phyloP scores from a whole-genome alignment of 2,888 invertebrate species.

The Cheilosia grossa region DNA sequence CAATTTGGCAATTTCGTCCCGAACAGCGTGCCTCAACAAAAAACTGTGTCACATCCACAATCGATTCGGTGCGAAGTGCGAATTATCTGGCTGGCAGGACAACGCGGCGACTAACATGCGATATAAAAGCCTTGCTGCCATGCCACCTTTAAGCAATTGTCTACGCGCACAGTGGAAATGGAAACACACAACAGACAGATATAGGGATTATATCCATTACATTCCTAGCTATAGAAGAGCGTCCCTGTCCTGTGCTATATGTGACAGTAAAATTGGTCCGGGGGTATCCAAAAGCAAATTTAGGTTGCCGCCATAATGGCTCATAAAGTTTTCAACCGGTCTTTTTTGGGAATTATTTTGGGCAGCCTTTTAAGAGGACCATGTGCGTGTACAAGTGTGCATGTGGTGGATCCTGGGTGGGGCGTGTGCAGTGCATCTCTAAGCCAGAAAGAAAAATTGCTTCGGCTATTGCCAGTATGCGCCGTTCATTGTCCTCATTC shows the following conservation, averaged over 20 bases:
- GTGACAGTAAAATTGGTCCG: conserved; percentile 54
- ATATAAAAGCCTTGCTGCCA: conserved; percentile 44
- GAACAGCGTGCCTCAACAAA: conserved; percentile 2
- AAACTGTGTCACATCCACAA: conserved; percentile 50
- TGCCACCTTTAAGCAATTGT: conserved; percentile 62
- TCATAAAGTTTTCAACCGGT: conserved; percentile 80
- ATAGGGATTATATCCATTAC: conserved; percentile 44
- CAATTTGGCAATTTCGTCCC: conserved; percentile 56
- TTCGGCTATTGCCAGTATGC: background rate
- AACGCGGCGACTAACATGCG: conserved; percentile 42
- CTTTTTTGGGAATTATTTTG: conserved; percentile 58
- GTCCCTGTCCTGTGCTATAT: conserved; percentile 9
- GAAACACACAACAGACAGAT: conserved; percentile 27
- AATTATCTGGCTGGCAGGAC: conserved; percentile 47
- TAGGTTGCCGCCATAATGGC: conserved; percentile 80
- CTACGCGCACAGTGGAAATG: conserved; percentile 40
- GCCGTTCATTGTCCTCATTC: conserved; percentile 51
- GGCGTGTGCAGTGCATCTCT: conserved; percentile 25
- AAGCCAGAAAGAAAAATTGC: conserved; percentile 64
- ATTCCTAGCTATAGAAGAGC: background rate
- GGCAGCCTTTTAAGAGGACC: conserved; percentile 42
- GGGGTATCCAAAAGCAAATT: conserved; percentile 70
- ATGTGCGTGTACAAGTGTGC: conserved; percentile 9
- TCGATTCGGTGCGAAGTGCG: conserved; percentile 57
- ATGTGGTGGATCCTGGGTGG: conserved; percentile 7